phyloP scores from a whole-genome alignment of 2,113 vertebrate genomes.

The Barnardius zonarius region DNA sequence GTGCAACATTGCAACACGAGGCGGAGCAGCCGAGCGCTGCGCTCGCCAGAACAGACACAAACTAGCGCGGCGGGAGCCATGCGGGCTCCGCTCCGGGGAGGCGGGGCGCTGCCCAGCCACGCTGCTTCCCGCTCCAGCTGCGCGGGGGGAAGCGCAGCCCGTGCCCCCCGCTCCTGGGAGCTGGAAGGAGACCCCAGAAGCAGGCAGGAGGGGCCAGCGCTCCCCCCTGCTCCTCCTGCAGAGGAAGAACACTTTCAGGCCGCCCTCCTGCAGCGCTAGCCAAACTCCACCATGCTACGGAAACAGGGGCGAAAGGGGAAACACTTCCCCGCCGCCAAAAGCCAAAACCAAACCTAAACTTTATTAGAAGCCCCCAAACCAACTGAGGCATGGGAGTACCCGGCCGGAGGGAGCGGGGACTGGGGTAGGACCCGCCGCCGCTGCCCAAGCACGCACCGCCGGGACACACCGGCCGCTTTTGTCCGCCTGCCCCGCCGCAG shows the following conservation, averaged over 20 bases:
- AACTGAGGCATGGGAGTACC: neutral
- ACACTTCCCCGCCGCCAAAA: neutral
- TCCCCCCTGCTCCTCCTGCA: neutral
- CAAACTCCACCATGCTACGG: neutral
- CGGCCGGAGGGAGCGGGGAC: neutral
- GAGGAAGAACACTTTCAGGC: neutral
- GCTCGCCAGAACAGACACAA: neutral
- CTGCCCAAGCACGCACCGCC: neutral
- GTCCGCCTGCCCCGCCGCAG: neutral
- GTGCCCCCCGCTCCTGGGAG: neutral
- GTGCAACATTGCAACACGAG: constrained; percentile 41
- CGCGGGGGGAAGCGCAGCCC: neutral
- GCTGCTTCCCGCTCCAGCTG: neutral
- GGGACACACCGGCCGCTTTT: neutral
- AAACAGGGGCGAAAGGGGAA: too few species aligned
- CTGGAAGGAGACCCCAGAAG: too few species aligned
- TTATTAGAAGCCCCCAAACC: neutral
- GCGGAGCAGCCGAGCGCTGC: constrained; percentile 28
- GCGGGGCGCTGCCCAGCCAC: neutral
- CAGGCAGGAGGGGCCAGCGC: neutral
- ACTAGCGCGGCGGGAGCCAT: neutral
- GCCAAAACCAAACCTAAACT: neutral
- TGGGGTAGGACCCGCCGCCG: too few species aligned
- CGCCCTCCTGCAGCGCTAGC: neutral
- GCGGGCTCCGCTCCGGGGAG: neutral